Percentiles rank a stretch among this genome's conserved stretches.
phyloP scores from a whole-genome alignment of 2,113 vertebrate species.

The Quiscalus mexicanus region DNA sequence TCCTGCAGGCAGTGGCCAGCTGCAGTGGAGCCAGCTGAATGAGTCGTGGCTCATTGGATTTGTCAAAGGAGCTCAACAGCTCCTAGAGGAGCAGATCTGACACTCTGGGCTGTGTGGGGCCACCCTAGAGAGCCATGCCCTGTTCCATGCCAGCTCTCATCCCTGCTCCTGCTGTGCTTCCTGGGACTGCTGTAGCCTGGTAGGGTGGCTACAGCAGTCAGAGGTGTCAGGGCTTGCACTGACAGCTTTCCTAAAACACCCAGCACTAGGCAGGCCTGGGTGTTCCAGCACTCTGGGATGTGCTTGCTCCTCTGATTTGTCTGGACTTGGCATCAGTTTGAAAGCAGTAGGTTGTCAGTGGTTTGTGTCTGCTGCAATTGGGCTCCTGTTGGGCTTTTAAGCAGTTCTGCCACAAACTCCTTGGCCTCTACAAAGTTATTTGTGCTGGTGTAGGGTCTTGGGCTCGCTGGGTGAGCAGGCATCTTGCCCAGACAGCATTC shows the following conservation, averaged over 20 bases:
- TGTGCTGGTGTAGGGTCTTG: background rate
- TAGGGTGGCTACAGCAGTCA: background rate
- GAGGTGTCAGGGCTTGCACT: background rate
- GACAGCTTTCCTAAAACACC: background rate
- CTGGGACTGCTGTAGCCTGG: background rate
- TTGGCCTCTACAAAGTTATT: background rate
- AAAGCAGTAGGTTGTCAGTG: background rate
- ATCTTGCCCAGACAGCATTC: rapidly evolving
- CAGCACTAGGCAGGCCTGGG: background rate
- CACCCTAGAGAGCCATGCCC: rapidly evolving
- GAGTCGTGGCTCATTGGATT: background rate
- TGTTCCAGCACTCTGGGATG: rapidly evolving
- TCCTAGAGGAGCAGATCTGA: background rate
- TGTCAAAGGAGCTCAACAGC: rapidly evolving
- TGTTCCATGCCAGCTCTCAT: background rate
- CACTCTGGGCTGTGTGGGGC: background rate
- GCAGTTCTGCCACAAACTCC: background rate
- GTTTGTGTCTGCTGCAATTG: background rate
- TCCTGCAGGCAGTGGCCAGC: background rate
- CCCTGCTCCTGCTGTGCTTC: background rate
- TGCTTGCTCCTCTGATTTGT: background rate
- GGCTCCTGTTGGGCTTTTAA: background rate
- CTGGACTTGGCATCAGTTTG: rapidly evolving
- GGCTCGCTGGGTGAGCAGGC: background rate
- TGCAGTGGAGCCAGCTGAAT: background rate